A percentile compares a stretch with the other conserved stretches of the same genome.
Evolutionary conservation across 1,140 invertebrate genomes (phyloP).

Genomic region (Dryas iulia): DNA sequence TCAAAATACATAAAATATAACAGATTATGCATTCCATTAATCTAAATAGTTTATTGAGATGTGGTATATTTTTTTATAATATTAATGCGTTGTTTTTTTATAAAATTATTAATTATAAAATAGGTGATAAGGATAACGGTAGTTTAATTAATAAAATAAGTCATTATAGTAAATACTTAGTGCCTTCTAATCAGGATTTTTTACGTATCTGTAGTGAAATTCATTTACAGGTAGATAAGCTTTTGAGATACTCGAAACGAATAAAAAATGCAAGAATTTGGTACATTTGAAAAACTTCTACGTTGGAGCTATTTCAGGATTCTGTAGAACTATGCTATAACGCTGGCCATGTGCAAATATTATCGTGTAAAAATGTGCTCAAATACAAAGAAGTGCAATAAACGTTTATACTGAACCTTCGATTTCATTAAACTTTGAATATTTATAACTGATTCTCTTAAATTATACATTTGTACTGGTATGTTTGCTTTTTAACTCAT

Average conservation of each 20-base stretch:
- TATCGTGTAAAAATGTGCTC: neutral
- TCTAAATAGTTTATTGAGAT: neutral
- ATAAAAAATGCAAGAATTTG: no score
- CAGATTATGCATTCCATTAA: neutral
- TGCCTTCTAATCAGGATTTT: no score
- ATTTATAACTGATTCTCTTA: neutral
- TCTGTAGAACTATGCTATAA: neutral
- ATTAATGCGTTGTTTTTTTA: no score
- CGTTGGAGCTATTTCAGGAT: neutral
- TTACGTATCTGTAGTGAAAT: no score
- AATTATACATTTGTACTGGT: neutral
- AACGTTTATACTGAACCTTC: neutral
- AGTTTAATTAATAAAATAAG: no score
- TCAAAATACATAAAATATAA: constrained; percentile 22
- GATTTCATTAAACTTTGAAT: neutral
- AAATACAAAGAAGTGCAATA: neutral
- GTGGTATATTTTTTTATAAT: neutral
- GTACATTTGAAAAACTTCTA: neutral
- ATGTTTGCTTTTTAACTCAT: neutral
- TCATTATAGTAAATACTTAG: no score
- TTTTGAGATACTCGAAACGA: no score
- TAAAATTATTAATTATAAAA: neutral
- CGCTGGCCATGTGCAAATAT: no score
- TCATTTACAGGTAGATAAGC: no score
- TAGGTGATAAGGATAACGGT: no score